phyloP scores from a whole-genome alignment of 2,888 invertebrate genomes.

The Ophion slaviceki region DNA sequence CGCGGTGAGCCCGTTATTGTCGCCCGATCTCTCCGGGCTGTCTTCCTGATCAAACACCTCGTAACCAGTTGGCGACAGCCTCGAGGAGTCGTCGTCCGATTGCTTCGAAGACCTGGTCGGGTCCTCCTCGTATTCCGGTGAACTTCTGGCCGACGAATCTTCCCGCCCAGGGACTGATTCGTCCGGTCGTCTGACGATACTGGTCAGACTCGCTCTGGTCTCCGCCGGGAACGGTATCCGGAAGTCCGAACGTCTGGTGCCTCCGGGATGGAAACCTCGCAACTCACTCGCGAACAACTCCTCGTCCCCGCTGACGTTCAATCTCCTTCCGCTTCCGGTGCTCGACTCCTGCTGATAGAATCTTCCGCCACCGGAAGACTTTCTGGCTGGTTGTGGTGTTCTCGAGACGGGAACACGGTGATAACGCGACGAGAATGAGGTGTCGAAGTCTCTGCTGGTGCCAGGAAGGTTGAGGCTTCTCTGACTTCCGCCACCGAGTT shows the following conservation, averaged over 20 bases:
- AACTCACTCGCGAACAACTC: constrained; percentile 34
- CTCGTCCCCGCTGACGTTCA: constrained; percentile 38
- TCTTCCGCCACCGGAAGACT: constrained; percentile 52
- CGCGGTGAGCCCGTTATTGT: constrained; percentile 15
- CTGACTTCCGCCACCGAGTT: constrained; percentile 71
- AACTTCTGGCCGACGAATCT: constrained; percentile 58
- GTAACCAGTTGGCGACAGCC: constrained; percentile 67
- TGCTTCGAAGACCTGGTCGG: constrained; percentile 66
- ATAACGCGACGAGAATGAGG: constrained; percentile 38
- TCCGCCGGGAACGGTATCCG: constrained; percentile 57
- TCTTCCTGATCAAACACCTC: constrained; percentile 70
- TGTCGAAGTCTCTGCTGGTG: constrained; percentile 63
- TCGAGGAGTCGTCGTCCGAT: constrained; percentile 69
- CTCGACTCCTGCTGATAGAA: constrained; percentile 61
- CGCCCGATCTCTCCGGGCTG: constrained; percentile 63
- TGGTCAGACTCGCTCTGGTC: constrained; percentile 36
- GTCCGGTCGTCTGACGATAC: constrained; percentile 52
- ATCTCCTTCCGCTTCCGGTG: constrained; percentile 24
- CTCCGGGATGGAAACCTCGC: constrained; percentile 35
- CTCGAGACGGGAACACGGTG: constrained; percentile 70
- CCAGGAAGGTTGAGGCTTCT: constrained; percentile 74
- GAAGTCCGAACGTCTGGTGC: constrained; percentile 53
- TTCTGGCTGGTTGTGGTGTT: constrained; percentile 76
- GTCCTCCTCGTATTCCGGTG: constrained; percentile 66
- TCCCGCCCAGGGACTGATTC: constrained; percentile 48